Base-by-base conservation (phyloP, 2,113 vertebrate species). In the Nicator chloris region DNA sequence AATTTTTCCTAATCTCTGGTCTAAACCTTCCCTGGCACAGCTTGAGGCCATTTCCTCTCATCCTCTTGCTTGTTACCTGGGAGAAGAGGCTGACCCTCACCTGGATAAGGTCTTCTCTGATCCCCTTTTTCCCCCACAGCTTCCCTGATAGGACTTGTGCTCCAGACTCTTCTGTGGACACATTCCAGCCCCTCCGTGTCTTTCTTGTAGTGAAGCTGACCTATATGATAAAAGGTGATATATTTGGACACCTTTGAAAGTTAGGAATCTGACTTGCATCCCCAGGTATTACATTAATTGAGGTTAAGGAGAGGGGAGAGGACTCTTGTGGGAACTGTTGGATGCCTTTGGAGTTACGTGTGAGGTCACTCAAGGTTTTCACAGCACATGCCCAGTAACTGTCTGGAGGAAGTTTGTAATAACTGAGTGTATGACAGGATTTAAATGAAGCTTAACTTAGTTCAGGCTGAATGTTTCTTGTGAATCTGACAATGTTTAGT, bases 21-120 rank as follows among this genome's bases (percentile, higher is more conserved):
- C 27, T 69, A 69, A 61, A 42, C 21, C 47, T 69, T 54, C 14
- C 22, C 16, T 68, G 45, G 7, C 47, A 35, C 40, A 54, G 21
- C 21, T 35, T 49, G 61, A 61, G 15, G 26, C 40, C 4, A 1
- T 54, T 54, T 76, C 22, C 30, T 49, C 18, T 76, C 40, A 15
- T 47, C 26, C 40, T 31, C 21, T 47, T 47, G 7, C n/a, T 54
- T 49, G 6, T 49, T 28, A 33, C 7, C 17, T 47, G 63, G 30
- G 30, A 69, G n/a, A 69, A 90, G 14, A 13, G 40, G 21, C 40
- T 0, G 0, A 15, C 11, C 5, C 28, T 16, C 16, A 27, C n/a
- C 53, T 61, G 13, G 13, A 27, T 47, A 7, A 89, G 26, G 3
- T 76, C 61, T 60, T 44, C 39, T 60, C 40, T 69, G 24, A 69